Percentiles rank a stretch among this genome's conserved stretches.
These are phyloP conservation scores for Amphiprion clarkii DNA, from an alignment of 2,797 vertebrate genomes.

Conservation along the genomic window DNA sequence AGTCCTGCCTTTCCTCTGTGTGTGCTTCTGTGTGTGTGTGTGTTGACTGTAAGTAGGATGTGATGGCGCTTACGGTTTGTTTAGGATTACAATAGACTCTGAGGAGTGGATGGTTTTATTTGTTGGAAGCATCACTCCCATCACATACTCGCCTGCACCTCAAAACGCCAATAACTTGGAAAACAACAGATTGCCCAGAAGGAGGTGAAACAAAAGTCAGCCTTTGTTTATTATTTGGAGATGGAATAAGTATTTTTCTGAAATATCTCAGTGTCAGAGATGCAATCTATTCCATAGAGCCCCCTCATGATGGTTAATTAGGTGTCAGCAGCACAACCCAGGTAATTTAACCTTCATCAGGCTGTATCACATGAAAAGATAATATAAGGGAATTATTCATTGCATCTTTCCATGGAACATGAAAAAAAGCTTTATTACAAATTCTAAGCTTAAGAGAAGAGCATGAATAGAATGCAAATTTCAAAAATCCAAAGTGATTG, in stretches of 20 bases:
- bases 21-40: slow-evolving; percentile 23
- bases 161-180: slow-evolving; percentile 72
- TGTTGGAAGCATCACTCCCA: slow-evolving; percentile 52
- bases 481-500: slow-evolving; percentile 39
- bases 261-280: slow-evolving; percentile 55
- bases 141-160: slow-evolving; percentile 58
- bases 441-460: slow-evolving; percentile 60
- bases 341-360: slow-evolving; percentile 79
- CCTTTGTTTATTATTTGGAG: slow-evolving; percentile 67
- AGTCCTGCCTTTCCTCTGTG: slow-evolving; percentile 8
- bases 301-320: slow-evolving; percentile 74
- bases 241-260: slow-evolving; percentile 45
- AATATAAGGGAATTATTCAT: slow-evolving; percentile 81
- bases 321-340: slow-evolving; percentile 69
- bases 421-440: slow-evolving; percentile 68
- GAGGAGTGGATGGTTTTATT: slow-evolving; percentile 69
- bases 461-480: slow-evolving; percentile 64
- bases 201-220: slow-evolving; percentile 66
- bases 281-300: slow-evolving; percentile 59
- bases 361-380: slow-evolving; percentile 72
- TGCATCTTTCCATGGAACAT: slow-evolving; percentile 72
- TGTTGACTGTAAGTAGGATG: slow-evolving; percentile 53
- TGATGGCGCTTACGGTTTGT: slow-evolving; percentile 66
- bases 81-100: slow-evolving; percentile 67
- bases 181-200: slow-evolving; percentile 73